Evolutionary conservation across 2,797 vertebrate genomes (phyloP).

Genomic region (Macrochelys suwanniensis): DNA sequence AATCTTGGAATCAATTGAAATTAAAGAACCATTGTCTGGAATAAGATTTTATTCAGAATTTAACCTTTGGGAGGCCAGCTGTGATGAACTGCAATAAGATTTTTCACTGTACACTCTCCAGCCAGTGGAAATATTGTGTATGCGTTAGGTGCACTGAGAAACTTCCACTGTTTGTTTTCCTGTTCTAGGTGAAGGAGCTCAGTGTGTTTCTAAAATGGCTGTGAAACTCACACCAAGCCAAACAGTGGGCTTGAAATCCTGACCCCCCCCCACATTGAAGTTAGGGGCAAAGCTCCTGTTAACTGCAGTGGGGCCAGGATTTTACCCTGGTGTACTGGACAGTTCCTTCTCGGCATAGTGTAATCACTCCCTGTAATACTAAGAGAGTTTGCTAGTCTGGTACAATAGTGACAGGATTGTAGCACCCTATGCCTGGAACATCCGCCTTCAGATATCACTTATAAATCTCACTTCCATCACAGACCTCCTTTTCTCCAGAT

Average conservation of each 20-base stretch:
- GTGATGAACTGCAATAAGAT: not conserved
- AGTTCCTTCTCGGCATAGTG: not conserved
- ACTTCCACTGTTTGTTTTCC: not conserved
- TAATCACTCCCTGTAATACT: not conserved
- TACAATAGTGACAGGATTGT: not conserved
- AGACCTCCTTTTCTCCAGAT: not conserved
- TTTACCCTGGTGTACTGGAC: not conserved
- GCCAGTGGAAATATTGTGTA: not conserved
- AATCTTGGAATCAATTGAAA: conserved; percentile 74
- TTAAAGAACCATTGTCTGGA: conserved; percentile 65
- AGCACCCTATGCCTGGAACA: not conserved
- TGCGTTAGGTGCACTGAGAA: not conserved
- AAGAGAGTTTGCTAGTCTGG: not conserved
- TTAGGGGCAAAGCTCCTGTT: not conserved
- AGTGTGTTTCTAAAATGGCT: not conserved
- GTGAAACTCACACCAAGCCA: not conserved
- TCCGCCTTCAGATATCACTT: not conserved
- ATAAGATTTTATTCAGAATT: conserved; percentile 62
- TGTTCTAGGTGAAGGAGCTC: not conserved
- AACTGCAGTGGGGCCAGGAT: not conserved
- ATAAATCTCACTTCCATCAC: not conserved
- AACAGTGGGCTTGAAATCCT: not conserved
- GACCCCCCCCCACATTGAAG: not conserved
- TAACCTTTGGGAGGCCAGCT: conserved; percentile 42
- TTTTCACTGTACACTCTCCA: not conserved